These are phyloP conservation scores for Villa cingulata DNA, from an alignment of 2,888 invertebrate genomes.

Conservation along the genomic window DNA sequence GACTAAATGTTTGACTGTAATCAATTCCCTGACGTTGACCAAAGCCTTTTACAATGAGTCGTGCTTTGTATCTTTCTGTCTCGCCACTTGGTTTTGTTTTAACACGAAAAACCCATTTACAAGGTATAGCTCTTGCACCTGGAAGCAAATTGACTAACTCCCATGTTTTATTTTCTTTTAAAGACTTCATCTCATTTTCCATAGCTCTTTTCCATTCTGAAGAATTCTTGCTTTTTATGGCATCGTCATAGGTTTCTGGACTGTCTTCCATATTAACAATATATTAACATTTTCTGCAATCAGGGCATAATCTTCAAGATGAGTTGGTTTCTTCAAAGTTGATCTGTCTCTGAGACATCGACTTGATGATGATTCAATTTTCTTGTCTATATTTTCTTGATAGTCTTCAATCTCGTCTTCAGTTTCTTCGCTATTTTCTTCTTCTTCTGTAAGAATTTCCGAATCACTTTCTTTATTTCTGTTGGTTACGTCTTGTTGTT, in stretches of 20 bases:
- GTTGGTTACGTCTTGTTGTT: too few species aligned
- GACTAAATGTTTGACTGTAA: conserved; percentile 18
- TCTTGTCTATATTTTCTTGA: too few species aligned
- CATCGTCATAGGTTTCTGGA: conserved; percentile 4
- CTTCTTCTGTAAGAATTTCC: too few species aligned
- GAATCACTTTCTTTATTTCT: too few species aligned
- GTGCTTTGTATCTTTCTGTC: conserved; percentile 17
- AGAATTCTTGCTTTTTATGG: conserved; percentile 6
- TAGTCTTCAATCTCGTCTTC: too few species aligned
- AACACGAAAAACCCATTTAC: conserved; percentile 18
- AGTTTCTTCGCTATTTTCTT: too few species aligned
- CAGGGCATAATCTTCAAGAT: too few species aligned
- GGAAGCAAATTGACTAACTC: conserved; percentile 7
- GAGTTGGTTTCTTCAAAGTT: too few species aligned
- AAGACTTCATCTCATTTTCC: conserved; percentile 9
- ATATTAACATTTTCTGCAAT: too few species aligned
- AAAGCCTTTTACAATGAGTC: conserved; percentile 21
- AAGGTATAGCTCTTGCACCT: conserved; percentile 3
- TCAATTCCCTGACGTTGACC: conserved; percentile 19
- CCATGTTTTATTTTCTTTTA: conserved; percentile 11
- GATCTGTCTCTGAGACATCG: too few species aligned
- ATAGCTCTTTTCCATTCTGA: conserved; percentile 12
- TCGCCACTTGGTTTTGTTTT: conserved; percentile 17
- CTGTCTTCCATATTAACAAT: too few species aligned
- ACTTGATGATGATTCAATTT: too few species aligned